A percentile compares a stretch with the other conserved stretches of the same genome.
Evolutionary conservation across 2,113 vertebrate genomes (phyloP).

Genomic region (Podarcis cretensis): DNA sequence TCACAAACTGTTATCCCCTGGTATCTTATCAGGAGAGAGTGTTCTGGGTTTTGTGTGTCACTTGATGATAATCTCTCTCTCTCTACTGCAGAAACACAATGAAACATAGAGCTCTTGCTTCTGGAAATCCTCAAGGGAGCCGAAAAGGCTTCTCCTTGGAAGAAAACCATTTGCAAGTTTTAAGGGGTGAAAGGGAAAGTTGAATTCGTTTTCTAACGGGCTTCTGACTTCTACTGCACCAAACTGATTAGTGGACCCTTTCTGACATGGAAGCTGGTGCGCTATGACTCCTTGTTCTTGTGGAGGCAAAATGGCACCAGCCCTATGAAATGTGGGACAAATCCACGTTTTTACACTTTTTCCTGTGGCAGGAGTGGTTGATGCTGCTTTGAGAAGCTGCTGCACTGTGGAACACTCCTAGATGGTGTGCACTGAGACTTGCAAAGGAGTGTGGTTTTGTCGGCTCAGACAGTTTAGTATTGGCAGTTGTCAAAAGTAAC

Average conservation of each 20-base stretch:
- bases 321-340: too few relatives aligned
- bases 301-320: neutral
- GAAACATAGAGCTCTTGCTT: neutral
- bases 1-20: too few relatives aligned
- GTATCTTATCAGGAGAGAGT: neutral
- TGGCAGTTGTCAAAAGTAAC: neutral
- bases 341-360: neutral
- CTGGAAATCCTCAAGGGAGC: neutral
- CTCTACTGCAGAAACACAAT: neutral
- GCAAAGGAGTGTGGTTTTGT: neutral
- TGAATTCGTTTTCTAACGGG: neutral
- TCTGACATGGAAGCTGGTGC: neutral
- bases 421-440: neutral
- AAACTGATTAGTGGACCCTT: neutral
- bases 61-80: neutral
- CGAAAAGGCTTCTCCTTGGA: conserved; percentile 9
- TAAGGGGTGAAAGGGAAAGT: neutral
- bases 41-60: neutral
- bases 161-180: neutral
- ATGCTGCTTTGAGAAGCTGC: neutral
- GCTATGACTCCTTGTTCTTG: neutral
- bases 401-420: neutral
- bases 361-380: neutral
- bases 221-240: neutral
- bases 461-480: neutral